Evolutionary conservation across 2,888 invertebrate genomes (phyloP).

Genomic region (Theodoxus fluviatilis): DNA sequence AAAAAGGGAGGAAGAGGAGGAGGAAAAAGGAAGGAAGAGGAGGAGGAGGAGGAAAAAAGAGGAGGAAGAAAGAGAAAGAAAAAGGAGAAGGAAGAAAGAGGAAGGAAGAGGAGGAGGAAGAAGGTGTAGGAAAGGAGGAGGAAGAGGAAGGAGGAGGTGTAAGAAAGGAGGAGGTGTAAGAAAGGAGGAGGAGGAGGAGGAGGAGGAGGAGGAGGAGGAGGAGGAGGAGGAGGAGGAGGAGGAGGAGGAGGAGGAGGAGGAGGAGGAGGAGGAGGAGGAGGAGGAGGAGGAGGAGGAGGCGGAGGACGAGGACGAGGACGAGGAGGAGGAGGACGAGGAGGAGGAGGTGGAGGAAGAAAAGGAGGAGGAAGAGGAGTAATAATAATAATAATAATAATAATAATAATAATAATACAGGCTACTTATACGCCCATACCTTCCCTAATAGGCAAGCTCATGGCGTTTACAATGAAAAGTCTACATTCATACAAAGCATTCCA

Average conservation of each 20-base stretch:
- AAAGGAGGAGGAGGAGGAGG: background rate
- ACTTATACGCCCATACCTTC: too few species aligned
- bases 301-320: background rate
- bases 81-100: background rate
- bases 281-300: background rate
- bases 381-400: background rate
- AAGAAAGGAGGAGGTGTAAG: background rate
- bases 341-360: background rate
- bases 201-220: background rate
- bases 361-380: background rate
- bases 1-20: background rate
- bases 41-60: constrained; percentile 6
- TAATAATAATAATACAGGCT: too few species aligned
- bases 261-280: background rate
- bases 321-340: background rate
- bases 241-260: background rate
- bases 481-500: too few species aligned
- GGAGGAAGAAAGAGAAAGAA: background rate
- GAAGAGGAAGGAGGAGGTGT: background rate
- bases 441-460: too few species aligned
- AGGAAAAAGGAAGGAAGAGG: background rate
- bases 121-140: background rate
- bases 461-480: too few species aligned
- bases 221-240: background rate
- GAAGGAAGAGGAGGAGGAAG: background rate